Base-by-base conservation (phyloP, 2,113 vertebrate species). In the Pelodiscus sinensis region DNA sequence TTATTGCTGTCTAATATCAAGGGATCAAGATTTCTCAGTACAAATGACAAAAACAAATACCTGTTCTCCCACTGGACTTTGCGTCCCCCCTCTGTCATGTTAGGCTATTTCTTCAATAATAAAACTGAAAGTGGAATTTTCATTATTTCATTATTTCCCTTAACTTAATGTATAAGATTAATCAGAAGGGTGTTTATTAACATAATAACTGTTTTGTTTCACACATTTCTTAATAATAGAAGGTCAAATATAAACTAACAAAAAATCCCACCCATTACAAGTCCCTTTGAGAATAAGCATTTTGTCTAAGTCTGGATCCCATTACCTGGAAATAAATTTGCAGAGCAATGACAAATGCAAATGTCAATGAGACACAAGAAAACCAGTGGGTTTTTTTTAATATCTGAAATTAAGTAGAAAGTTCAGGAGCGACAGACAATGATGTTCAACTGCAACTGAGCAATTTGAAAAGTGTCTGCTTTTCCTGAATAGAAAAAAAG, bases 401-500 rank as follows among this genome's bases (percentile, higher is more conserved):
- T 88, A 90, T 52, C 5, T 35, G 38, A 12, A 88, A 24, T 88
- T 91, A 81, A 91, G 78, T 19, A 55, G 15, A 86, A n/a, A 93
- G 62, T 31, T 92, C 68, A 50, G 68, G 44, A 89, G 54, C 8
- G 8, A 87, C 31, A 84, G 2, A 90, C 84, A 68, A 75, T 1
- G 10, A 85, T 15, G 86, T 86, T 55, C 81, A 96, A 82, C 7
- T 88, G 62, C 51, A 95, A 87, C 73, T 73, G 71, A 92, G 35
- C 58, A 92, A 93, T 91, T 92, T 81, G 93, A 90, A 90, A 87
- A 6, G 9, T 31, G 51, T 81, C 31, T 38, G 3, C 90, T 85
- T 65, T 81, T 95, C 54, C 54, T 60, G 65, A 93, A 62, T 18
- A 50, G 79, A 80, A 94, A 88, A 97, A 68, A 71, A 86, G 52